Evolutionary conservation across 2,113 vertebrate genomes (phyloP), one percentile per base, ranked within the genome.

Genomic region (Galbula dea): DNA sequence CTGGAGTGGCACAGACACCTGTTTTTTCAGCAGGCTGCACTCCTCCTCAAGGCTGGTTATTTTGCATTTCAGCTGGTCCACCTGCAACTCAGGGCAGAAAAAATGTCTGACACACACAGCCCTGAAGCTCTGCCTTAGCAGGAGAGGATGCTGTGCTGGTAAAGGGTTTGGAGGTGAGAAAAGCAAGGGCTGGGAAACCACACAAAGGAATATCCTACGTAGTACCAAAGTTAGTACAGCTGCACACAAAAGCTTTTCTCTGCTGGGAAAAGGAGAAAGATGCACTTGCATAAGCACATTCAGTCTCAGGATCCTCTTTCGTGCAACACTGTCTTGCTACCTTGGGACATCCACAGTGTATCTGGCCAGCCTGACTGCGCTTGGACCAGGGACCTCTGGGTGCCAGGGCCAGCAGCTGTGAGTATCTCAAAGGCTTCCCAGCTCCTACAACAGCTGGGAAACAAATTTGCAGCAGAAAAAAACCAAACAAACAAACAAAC

Each of bases 41-140:
- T 97, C 96, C 62, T 97, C 96, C 66, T 98, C 98, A 30, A 99
- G 97, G 54, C 88, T 88, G 48, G 90, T 96, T 84, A 98, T 94
- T 90, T 98, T 98, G 94, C 97, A 98, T 82, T 98, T 98, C 20
- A 99, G 97, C 93, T 99, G 98, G 65, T 99, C 98, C n/a, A 99
- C 97, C 99, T 99, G 96, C 15, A 84, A 48, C 8, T 34, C 74
- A 45, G 39, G 21, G 66, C 51, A 63, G 34, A 86, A 86, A 84
- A 7, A 32, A 0, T 45, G 68, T 14, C 45, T 88, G 46, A 41
- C 7, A 63, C 43, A 62, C 27, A 11, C 0, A 0, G 63, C 34
- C 34, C 32, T 23, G 49, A 11, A n/a, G 21, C 19, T 76, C 86
- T 80, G 83, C 58, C 62, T 82, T 52, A 39, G 52, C 0, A 1